Conservation (phyloP, 2,888 invertebrate genomes). For the Priocnemis perturbator region DNA sequence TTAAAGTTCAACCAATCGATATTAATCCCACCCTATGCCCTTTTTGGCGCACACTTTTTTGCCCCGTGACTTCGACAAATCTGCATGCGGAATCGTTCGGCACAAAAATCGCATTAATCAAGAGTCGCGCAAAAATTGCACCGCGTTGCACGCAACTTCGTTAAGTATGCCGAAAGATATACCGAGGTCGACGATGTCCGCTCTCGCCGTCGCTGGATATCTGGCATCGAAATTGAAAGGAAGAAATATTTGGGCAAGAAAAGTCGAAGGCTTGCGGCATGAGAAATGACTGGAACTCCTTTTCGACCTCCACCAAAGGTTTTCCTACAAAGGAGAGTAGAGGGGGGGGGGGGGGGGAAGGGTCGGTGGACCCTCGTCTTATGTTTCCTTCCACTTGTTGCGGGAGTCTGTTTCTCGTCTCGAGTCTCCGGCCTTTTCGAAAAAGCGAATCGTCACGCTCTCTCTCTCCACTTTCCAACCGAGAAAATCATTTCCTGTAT, state of each 20-base stretch:
- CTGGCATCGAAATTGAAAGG: not conserved
- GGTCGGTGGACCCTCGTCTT: conserved; percentile 9
- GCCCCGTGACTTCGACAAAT: too few relatives aligned
- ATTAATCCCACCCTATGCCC: conserved; percentile 28
- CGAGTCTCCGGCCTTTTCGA: not conserved
- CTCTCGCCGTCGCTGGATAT: not conserved
- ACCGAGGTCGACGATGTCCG: not conserved
- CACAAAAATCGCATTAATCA: too few relatives aligned
- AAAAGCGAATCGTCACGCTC: not conserved
- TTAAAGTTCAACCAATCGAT: conserved; percentile 35
- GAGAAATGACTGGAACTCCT: conserved; percentile 1
- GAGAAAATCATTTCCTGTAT: too few relatives aligned
- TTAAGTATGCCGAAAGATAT: not conserved
- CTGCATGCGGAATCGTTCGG: too few relatives aligned
- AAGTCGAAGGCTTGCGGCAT: conserved; percentile 1
- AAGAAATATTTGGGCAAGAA: not conserved
- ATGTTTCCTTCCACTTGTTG: conserved; percentile 7
- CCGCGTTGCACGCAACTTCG: too few relatives aligned
- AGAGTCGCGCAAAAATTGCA: too few relatives aligned
- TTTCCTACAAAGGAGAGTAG: conserved; percentile 10
- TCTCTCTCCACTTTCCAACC: not conserved
- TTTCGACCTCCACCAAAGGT: not conserved
- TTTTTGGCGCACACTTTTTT: too few relatives aligned
- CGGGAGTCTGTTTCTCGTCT: conserved; percentile 5
- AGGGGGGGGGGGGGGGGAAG: conserved; percentile 7